A percentile compares a stretch with the other conserved stretches of the same genome.
These are phyloP conservation scores for Sebastes minor DNA, from an alignment of 2,797 vertebrate genomes.

Conservation along the genomic window DNA sequence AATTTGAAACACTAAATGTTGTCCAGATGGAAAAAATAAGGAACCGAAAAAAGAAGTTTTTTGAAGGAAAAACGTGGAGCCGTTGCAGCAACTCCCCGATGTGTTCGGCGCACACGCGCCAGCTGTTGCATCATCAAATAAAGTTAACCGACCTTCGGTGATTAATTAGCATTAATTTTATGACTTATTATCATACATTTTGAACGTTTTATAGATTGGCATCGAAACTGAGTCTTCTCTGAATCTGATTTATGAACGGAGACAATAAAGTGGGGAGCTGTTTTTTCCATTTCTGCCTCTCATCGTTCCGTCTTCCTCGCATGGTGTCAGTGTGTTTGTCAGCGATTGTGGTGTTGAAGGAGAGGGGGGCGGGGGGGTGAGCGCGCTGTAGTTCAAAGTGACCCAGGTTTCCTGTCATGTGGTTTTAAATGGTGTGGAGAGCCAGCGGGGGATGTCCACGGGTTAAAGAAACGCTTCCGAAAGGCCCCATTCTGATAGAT, in stretches of 20 bases:
- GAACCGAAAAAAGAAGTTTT: neutral
- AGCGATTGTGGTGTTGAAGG: neutral
- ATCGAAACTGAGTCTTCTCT: neutral
- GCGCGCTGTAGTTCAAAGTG: constrained; percentile 70
- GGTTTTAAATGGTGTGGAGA: constrained; percentile 80
- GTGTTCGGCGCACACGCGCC: neutral
- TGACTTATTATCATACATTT: constrained; percentile 1
- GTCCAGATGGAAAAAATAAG: constrained; percentile 57
- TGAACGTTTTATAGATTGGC: neutral
- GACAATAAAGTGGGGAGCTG: neutral
- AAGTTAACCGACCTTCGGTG: neutral
- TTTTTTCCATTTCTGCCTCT: constrained; percentile 1
- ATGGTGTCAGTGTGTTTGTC: constrained; percentile 60
- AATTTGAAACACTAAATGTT: constrained; percentile 45
- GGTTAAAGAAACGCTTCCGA: constrained; percentile 79
- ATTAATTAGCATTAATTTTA: constrained; percentile 1
- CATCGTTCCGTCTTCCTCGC: neutral
- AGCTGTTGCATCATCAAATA: constrained; percentile 27
- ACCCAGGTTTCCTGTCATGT: constrained; percentile 79
- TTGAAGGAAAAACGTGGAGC: constrained; percentile 7
- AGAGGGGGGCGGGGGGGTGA: neutral
- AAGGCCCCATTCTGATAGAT: constrained; percentile 66
- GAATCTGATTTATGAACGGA: constrained; percentile 18
- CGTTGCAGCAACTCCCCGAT: neutral
- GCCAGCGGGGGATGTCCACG: constrained; percentile 71